Conservation (phyloP, 2,797 vertebrate species). For the Bovichtus diacanthus region DNA sequence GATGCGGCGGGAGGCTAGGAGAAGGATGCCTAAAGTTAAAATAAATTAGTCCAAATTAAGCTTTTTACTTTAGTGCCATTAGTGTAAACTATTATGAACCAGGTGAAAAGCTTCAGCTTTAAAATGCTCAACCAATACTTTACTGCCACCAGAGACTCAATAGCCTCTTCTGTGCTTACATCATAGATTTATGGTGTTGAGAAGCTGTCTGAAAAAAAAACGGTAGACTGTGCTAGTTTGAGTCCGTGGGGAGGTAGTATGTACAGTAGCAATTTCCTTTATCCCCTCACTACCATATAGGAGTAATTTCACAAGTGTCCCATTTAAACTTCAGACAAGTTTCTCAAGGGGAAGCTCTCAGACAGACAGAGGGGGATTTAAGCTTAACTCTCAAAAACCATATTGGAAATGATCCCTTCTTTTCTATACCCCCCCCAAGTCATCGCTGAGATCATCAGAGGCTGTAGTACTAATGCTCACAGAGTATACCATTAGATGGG, state of each 20-base stretch:
- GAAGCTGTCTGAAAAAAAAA: slow-evolving; percentile 16
- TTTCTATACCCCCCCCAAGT: slow-evolving; percentile 1
- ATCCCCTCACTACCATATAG: slow-evolving; percentile 42
- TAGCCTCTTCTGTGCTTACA: slow-evolving; percentile 10
- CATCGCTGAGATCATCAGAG: not conserved
- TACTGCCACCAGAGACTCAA: not conserved
- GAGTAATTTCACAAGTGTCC: slow-evolving; percentile 55
- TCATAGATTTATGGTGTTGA: slow-evolving; percentile 41
- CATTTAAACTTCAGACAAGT: slow-evolving; percentile 51
- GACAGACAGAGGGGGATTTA: slow-evolving; percentile 39
- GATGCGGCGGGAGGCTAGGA: slow-evolving; percentile 3
- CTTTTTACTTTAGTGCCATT: slow-evolving; percentile 7
- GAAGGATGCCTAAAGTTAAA: slow-evolving; percentile 12
- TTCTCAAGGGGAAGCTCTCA: slow-evolving; percentile 50
- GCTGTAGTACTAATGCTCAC: not conserved
- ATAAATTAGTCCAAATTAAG: slow-evolving; percentile 1
- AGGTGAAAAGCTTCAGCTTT: slow-evolving; percentile 26
- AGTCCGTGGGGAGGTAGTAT: slow-evolving; percentile 42
- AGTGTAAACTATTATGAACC: slow-evolving; percentile 9
- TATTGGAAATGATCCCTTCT: not conserved
- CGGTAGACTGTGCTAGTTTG: slow-evolving; percentile 26
- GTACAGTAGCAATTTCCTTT: slow-evolving; percentile 52
- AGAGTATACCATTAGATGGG: not conserved
- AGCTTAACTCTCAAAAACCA: slow-evolving; percentile 46
- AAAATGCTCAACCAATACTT: slow-evolving; percentile 16